Evolutionary conservation across 1,140 invertebrate species (phyloP), one percentile per base, ranked within the genome.

Genomic region (Zaprionus nigranus): DNA sequence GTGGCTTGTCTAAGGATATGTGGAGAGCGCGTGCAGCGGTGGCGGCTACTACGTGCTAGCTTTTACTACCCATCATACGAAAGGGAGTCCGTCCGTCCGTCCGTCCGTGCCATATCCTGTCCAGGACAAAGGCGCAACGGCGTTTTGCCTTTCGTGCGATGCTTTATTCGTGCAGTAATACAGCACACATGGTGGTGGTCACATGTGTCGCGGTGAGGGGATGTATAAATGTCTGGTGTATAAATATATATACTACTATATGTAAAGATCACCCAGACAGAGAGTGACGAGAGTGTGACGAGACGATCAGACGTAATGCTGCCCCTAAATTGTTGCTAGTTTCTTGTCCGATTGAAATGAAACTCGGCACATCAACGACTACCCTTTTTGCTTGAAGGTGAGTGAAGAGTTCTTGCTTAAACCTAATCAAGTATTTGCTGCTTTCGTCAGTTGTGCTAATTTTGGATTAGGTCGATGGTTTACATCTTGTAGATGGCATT

Each of bases 401-500:
- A 46, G 46, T 51, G 11, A 53, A 28, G 43, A 22, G 17, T 36
- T 20, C 34, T 30, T 64, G 6, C 63, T 24, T 72, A 65, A 43
- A 24, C 53, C 20, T 49, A 61, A 38, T 22, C 38, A 51, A 28
- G 28, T 56, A 56, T 56, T 28, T 51, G 6, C 49, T 54, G 36
- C 53, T 24, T 13, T 54, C 4, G 12, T 26, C 24, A 26, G 15
- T 6, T 34, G 17, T 17, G 26, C 53, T 56, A 28, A 56, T 56
- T 36, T 24, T 36, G 28, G 13, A 15, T 58, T 49, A n/a, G 17
- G 15, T 51, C 15, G 22, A n/a, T 49, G n/a, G 22, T 49, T 40
- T 78, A 88, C 75, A 84, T 54, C 53, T 71, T 81, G 43, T 96
- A 97, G 54, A 96, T 95, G 92, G 96, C 96, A 94, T 97, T 97